These are phyloP conservation scores for Amphipoea oculea DNA, from an alignment of 2,888 invertebrate species.

Conservation along the genomic window DNA sequence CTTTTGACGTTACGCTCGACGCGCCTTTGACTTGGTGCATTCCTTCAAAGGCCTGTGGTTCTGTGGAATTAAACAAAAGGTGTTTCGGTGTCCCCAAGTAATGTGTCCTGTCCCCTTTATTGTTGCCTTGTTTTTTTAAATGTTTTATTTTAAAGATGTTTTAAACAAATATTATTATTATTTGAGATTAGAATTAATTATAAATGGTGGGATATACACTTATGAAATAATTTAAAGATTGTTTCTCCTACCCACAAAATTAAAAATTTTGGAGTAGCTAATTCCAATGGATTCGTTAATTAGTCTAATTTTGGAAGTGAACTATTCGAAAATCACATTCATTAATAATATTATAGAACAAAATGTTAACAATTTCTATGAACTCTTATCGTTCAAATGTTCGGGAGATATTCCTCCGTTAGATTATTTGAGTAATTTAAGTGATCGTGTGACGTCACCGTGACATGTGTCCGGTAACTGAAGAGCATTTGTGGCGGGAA, in stretches of 20 bases:
- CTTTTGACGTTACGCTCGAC: constrained; percentile 73
- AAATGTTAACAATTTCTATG: neutral
- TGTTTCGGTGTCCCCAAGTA: constrained; percentile 29
- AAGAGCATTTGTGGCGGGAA: constrained; percentile 42
- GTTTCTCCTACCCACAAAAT: neutral
- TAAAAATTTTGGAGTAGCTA: neutral
- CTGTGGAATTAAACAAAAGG: constrained; percentile 52
- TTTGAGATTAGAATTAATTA: neutral
- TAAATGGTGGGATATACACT: neutral
- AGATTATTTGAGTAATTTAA: constrained; percentile 32
- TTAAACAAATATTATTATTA: neutral
- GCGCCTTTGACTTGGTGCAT: constrained; percentile 73
- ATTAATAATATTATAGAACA: neutral
- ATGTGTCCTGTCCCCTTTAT: constrained; percentile 21
- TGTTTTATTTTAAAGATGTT: neutral
- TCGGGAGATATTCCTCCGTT: constrained; percentile 5
- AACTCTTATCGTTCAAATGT: neutral
- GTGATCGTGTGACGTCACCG: constrained; percentile 33
- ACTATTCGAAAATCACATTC: too few relatives aligned
- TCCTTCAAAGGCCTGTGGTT: constrained; percentile 64
- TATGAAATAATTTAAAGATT: neutral
- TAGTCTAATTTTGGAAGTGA: neutral
- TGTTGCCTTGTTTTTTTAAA: constrained; percentile 19
- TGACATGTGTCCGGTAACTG: constrained; percentile 44
- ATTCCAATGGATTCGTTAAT: neutral